Evolutionary conservation across 2,888 invertebrate species (phyloP).

Genomic region (Ophioninae sp.): DNA sequence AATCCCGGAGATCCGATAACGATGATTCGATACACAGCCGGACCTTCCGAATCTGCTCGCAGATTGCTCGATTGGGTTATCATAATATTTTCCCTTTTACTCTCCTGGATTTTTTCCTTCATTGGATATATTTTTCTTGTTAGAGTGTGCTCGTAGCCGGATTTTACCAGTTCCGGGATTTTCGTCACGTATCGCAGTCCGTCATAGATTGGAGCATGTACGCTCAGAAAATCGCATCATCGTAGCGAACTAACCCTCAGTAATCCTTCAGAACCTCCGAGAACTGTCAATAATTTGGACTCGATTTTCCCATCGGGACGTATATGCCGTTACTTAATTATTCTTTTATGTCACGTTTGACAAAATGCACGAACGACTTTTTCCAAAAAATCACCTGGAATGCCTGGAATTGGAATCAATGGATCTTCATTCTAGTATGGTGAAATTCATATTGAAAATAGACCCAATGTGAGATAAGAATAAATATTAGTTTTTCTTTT

Average conservation of each 20-base stretch:
- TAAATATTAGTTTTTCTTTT: too few species aligned
- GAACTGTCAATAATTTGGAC: constrained; percentile 15
- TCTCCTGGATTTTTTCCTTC: constrained; percentile 24
- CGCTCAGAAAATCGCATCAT: constrained; percentile 68
- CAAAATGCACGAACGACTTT: not conserved
- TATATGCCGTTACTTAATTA: not conserved
- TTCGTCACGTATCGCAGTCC: constrained; percentile 63
- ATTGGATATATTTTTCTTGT: constrained; percentile 20
- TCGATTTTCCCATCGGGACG: constrained; percentile 27
- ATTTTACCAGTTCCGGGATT: constrained; percentile 58
- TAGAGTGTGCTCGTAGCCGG: not conserved
- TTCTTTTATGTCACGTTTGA: not conserved
- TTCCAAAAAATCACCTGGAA: not conserved
- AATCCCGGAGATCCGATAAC: constrained; percentile 79
- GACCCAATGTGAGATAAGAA: too few species aligned
- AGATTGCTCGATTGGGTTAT: constrained; percentile 78
- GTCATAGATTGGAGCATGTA: constrained; percentile 46
- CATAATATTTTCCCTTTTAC: constrained; percentile 80
- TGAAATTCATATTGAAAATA: too few species aligned
- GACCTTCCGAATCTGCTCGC: constrained; percentile 46
- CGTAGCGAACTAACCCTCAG: constrained; percentile 61
- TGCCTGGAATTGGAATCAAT: not conserved
- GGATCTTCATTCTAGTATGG: too few species aligned
- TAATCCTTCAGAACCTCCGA: not conserved
- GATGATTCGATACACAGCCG: constrained; percentile 79